A percentile compares a stretch with the other conserved stretches of the same genome.
Conservation (phyloP, 2,797 vertebrate genomes). For the Chrysolophus pictus region DNA sequence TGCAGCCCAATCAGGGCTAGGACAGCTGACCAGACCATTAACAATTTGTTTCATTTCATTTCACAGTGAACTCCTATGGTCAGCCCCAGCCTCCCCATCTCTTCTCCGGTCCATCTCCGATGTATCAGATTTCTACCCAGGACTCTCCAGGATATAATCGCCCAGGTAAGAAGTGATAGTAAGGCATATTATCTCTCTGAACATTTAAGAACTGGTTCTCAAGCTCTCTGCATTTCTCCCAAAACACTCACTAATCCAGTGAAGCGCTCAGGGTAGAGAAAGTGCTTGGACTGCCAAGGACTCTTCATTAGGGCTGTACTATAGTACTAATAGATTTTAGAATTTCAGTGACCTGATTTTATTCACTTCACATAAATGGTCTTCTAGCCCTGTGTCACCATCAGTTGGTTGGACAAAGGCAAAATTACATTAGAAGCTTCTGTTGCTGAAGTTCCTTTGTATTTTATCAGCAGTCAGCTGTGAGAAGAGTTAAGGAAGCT, state of each 20-base stretch:
- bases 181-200: not conserved
- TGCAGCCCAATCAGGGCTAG: not conserved
- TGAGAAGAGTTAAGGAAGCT: not conserved
- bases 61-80: slow-evolving; percentile 82
- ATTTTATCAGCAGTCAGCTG: not conserved
- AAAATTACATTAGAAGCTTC: not conserved
- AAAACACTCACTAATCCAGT: not conserved
- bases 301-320: not conserved
- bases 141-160: slow-evolving; percentile 83
- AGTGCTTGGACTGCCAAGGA: not conserved
- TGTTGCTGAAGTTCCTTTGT: not conserved
- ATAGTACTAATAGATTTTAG: not conserved
- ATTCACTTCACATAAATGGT: not conserved
- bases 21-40: not conserved
- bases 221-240: not conserved
- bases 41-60: slow-evolving; percentile 16
- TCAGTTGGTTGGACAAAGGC: not conserved
- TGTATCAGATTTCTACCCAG: slow-evolving; percentile 82
- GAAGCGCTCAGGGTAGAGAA: not conserved
- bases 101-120: slow-evolving; percentile 82
- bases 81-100: slow-evolving; percentile 82
- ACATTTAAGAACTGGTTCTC: not conserved
- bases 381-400: not conserved
- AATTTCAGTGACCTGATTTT: not conserved
- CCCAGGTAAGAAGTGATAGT: slow-evolving; percentile 75